Evolutionary conservation across 2,797 vertebrate genomes (phyloP).

Genomic region (Eptatretus atami): DNA sequence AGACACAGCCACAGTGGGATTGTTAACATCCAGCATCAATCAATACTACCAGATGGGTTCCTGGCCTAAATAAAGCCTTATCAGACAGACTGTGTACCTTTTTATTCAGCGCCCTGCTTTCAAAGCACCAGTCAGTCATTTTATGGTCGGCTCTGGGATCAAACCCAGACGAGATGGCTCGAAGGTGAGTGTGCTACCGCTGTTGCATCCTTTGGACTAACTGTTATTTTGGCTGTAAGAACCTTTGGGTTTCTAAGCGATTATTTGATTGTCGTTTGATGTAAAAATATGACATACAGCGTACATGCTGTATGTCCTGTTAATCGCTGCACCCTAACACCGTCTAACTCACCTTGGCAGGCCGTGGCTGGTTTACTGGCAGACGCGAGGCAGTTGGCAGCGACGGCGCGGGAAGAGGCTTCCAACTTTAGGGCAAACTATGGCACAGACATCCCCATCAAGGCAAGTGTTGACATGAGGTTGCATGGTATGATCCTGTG

Average conservation of each 20-base stretch:
- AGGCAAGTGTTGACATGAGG: conserved; percentile 19
- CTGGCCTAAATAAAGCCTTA: too few species aligned
- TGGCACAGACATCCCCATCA: conserved; percentile 77
- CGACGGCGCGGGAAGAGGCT: conserved; percentile 74
- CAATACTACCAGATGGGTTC: too few species aligned
- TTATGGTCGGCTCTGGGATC: too few species aligned
- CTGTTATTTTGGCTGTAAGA: neutral
- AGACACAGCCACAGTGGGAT: too few species aligned
- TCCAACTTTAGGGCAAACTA: conserved; percentile 83
- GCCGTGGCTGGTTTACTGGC: conserved; percentile 71
- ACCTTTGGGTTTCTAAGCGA: neutral
- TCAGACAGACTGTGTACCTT: too few species aligned
- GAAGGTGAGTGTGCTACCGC: too few species aligned
- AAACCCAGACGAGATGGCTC: too few species aligned
- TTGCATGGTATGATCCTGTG: too few species aligned
- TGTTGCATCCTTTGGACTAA: too few species aligned
- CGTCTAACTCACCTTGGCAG: conserved; percentile 15
- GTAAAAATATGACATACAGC: neutral
- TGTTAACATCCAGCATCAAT: too few species aligned
- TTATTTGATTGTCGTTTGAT: neutral
- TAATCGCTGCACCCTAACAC: neutral
- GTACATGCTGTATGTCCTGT: neutral
- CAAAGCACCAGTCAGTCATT: too few species aligned
- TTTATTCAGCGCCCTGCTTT: too few species aligned
- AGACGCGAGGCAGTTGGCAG: conserved; percentile 63